Percentiles rank a stretch among this genome's conserved stretches.
Evolutionary conservation across 2,888 invertebrate species (phyloP).

Genomic region (Portevinia maculata): DNA sequence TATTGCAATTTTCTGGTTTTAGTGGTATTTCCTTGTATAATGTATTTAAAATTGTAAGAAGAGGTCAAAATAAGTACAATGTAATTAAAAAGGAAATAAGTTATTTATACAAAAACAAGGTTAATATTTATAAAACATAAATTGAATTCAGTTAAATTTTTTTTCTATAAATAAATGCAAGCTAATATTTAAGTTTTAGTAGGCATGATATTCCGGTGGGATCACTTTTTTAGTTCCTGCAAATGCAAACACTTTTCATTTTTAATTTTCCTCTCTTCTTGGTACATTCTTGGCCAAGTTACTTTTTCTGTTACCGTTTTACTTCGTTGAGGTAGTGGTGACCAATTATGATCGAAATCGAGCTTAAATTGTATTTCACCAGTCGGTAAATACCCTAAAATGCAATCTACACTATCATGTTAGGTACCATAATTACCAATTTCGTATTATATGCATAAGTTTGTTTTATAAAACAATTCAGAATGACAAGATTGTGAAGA

Average conservation of each 20-base stretch:
- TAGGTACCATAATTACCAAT: too few species aligned
- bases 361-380: slow-evolving; percentile 22
- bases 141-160: too few species aligned
- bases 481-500: too few species aligned
- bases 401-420: too few species aligned
- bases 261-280: slow-evolving; percentile 20
- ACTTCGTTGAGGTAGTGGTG: slow-evolving; percentile 26
- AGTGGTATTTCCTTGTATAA: too few species aligned
- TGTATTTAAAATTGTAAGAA: too few species aligned
- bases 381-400: slow-evolving; percentile 29
- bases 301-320: slow-evolving; percentile 26
- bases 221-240: slow-evolving; percentile 29
- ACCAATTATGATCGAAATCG: slow-evolving; percentile 29
- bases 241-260: slow-evolving; percentile 22
- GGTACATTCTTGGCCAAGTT: slow-evolving; percentile 26
- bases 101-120: slow-evolving; percentile 14
- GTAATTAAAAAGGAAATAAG: slow-evolving; percentile 1
- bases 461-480: too few species aligned
- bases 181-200: slow-evolving; percentile 22
- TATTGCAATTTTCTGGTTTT: too few species aligned
- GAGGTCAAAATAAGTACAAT: too few species aligned
- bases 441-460: too few species aligned
- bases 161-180: slow-evolving; percentile 2
- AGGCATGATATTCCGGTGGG: slow-evolving; percentile 16
- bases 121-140: slow-evolving; percentile 4